Percentiles rank a stretch among this genome's conserved stretches.
These are phyloP conservation scores for Coilia nasus DNA, from an alignment of 2,797 vertebrate genomes.

Conservation along the genomic window DNA sequence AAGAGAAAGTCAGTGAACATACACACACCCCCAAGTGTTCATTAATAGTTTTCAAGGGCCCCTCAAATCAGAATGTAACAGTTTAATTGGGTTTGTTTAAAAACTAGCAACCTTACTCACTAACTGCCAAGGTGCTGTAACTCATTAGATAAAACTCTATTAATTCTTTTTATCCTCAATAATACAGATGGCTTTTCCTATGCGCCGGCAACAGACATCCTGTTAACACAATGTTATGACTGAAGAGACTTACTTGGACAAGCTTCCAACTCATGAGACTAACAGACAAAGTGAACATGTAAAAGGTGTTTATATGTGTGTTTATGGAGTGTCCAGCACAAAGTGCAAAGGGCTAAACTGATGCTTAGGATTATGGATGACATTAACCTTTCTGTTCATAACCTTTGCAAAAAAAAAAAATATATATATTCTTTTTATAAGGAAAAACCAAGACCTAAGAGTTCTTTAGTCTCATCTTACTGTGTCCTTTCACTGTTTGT, in stretches of 20 bases:
- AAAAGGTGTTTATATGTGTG: conserved; percentile 1
- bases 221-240: background rate
- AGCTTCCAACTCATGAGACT: background rate
- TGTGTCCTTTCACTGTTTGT: background rate
- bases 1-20: background rate
- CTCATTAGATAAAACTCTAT: background rate
- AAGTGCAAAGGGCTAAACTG: background rate
- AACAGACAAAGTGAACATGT: background rate
- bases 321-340: background rate
- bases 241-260: background rate
- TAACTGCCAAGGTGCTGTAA: background rate
- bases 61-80: background rate
- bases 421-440: no score
- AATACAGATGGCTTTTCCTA: background rate
- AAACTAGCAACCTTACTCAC: background rate
- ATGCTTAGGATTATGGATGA: background rate
- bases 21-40: background rate
- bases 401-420: background rate
- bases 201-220: background rate
- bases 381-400: background rate
- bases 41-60: background rate
- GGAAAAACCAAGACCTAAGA: no score
- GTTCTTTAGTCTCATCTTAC: background rate
- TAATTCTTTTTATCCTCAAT: background rate
- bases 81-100: background rate